Conservation (phyloP, 1,140 invertebrate species). For the Oppia nitens region DNA sequence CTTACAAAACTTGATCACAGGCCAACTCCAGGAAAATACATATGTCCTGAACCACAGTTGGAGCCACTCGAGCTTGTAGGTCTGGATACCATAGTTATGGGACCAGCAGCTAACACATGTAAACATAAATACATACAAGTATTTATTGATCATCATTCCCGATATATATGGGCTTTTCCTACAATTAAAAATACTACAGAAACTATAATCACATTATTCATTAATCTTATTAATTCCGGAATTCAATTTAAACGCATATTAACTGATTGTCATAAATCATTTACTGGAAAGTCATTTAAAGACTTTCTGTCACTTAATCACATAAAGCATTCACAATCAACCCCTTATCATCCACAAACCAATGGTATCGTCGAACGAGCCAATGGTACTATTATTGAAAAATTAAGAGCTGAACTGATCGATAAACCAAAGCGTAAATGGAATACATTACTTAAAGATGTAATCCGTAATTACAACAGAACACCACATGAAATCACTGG, state of each 20-base stretch:
- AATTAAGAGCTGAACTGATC: not conserved
- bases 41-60: not conserved
- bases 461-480: not conserved
- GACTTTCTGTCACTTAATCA: not conserved
- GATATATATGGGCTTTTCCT: slow-evolving; percentile 1
- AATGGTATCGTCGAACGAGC: slow-evolving; percentile 20
- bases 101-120: not conserved
- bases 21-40: not conserved
- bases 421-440: slow-evolving; percentile 1
- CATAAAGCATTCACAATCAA: slow-evolving; percentile 18
- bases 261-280: not conserved
- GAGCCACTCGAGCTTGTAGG: not conserved
- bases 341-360: slow-evolving; percentile 17
- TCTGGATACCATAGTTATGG: not conserved
- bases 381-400: slow-evolving; percentile 12
- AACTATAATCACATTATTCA: not conserved
- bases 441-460: not conserved
- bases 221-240: not conserved
- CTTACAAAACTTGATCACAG: not conserved
- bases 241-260: not conserved
- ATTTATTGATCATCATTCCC: too few relatives aligned
- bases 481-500: not conserved
- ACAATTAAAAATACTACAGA: not conserved
- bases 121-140: not conserved
- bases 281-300: not conserved